Percentiles rank a stretch among this genome's conserved stretches.
These are phyloP conservation scores for Sinohyriopsis cumingii DNA, from an alignment of 2,888 invertebrate species.

Conservation along the genomic window DNA sequence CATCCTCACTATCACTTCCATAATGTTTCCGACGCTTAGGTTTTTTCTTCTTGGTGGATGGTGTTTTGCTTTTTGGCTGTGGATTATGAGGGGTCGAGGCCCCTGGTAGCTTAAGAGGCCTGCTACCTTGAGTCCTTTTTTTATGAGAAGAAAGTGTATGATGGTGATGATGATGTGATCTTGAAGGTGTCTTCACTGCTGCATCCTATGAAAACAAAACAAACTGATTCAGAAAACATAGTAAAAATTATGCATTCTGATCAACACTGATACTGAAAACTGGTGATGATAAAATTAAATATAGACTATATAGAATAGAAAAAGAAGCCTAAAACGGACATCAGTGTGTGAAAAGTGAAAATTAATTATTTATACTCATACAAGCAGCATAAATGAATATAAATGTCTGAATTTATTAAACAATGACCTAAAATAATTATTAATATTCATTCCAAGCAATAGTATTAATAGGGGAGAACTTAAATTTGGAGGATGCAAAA, in stretches of 20 bases:
- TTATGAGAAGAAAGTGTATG: slow-evolving; percentile 23
- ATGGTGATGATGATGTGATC: slow-evolving; percentile 9
- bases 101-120: slow-evolving; percentile 19
- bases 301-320: too few relatives aligned
- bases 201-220: slow-evolving; percentile 9
- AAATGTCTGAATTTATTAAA: too few relatives aligned
- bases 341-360: too few relatives aligned
- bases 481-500: too few relatives aligned
- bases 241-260: not conserved
- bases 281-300: too few relatives aligned
- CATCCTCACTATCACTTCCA: slow-evolving; percentile 58
- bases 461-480: too few relatives aligned
- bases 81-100: slow-evolving; percentile 21
- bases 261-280: too few relatives aligned
- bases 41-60: slow-evolving; percentile 46
- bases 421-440: too few relatives aligned
- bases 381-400: too few relatives aligned
- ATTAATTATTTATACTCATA: too few relatives aligned
- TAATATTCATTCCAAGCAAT: too few relatives aligned
- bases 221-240: not conserved
- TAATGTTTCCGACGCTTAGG: slow-evolving; percentile 60
- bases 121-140: slow-evolving; percentile 19
- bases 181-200: slow-evolving; percentile 7
- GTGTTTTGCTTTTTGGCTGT: slow-evolving; percentile 8
- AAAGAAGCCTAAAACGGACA: too few relatives aligned